Conservation (phyloP, 2,888 invertebrate genomes). For the Protonemura montana region DNA sequence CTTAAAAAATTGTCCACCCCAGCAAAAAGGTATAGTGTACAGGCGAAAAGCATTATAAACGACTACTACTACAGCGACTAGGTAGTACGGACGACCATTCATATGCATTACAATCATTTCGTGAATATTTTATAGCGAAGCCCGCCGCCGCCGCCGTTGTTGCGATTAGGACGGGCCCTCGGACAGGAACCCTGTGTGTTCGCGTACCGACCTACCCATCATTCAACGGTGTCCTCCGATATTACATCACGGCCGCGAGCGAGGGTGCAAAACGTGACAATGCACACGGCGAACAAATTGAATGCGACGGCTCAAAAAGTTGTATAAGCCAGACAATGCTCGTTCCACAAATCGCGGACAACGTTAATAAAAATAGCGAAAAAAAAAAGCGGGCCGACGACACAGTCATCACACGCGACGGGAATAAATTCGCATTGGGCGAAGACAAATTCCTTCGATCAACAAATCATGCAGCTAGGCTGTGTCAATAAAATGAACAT, state of each 20-base stretch:
- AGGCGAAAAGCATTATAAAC: not conserved
- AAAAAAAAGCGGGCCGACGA: not conserved
- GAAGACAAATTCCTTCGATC: not conserved
- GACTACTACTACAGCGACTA: not conserved
- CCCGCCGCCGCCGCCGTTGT: not conserved
- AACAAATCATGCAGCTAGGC: slow-evolving; percentile 3
- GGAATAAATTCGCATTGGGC: not conserved
- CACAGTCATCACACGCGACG: not conserved
- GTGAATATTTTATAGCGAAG: not conserved
- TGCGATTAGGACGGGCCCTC: not conserved
- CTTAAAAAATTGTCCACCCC: slow-evolving; percentile 23
- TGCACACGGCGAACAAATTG: not conserved
- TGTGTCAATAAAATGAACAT: not conserved
- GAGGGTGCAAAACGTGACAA: slow-evolving; percentile 1
- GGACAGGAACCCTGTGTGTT: too few species aligned
- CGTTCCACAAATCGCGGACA: not conserved
- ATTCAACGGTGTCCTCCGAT: not conserved
- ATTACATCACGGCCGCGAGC: not conserved
- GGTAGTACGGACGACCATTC: not conserved
- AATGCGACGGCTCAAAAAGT: not conserved
- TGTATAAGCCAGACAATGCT: too few species aligned
- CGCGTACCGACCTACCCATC: not conserved
- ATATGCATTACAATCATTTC: not conserved
- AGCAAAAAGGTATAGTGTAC: slow-evolving; percentile 14
- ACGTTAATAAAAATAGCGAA: not conserved